Percentiles rank a stretch among this genome's conserved stretches.
Evolutionary conservation across 2,113 vertebrate genomes (phyloP).

Genomic region (Pardalotus punctatus): DNA sequence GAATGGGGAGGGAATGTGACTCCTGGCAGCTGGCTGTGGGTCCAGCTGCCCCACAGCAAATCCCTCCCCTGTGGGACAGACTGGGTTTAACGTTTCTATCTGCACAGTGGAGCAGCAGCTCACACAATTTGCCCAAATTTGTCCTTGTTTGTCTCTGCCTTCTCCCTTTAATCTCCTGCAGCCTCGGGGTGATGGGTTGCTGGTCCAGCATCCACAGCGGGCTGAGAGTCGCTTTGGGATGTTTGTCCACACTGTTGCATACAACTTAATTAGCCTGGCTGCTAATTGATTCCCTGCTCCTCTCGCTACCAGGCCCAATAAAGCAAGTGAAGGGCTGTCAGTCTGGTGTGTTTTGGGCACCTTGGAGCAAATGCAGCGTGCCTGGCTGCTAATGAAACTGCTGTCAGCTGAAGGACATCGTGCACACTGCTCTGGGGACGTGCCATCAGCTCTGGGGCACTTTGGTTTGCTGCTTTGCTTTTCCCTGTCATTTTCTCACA

Average conservation of each 20-base stretch:
- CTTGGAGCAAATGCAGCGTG: background rate
- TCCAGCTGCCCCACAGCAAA: background rate
- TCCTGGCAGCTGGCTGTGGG: background rate
- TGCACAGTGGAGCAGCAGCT: background rate
- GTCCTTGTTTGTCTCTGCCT: background rate
- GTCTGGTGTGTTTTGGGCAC: background rate
- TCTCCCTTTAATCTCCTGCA: background rate
- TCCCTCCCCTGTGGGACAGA: rapidly evolving
- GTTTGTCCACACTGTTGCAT: background rate
- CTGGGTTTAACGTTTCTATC: background rate
- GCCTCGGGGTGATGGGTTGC: background rate
- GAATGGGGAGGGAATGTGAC: background rate
- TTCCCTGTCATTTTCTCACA: background rate
- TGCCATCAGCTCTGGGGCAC: background rate
- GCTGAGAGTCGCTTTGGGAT: background rate
- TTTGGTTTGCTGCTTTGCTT: background rate
- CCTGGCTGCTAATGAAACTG: background rate
- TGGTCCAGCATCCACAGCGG: background rate
- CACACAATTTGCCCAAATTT: background rate
- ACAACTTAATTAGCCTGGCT: background rate
- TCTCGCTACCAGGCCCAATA: background rate
- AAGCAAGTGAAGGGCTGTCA: background rate
- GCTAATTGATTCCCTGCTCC: background rate
- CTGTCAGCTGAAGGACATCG: background rate
- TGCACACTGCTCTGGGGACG: background rate